Percentiles rank a stretch among this genome's conserved stretches.
Evolutionary conservation across 2,888 invertebrate species (phyloP).

Genomic region (Drosophila atroscutellata): DNA sequence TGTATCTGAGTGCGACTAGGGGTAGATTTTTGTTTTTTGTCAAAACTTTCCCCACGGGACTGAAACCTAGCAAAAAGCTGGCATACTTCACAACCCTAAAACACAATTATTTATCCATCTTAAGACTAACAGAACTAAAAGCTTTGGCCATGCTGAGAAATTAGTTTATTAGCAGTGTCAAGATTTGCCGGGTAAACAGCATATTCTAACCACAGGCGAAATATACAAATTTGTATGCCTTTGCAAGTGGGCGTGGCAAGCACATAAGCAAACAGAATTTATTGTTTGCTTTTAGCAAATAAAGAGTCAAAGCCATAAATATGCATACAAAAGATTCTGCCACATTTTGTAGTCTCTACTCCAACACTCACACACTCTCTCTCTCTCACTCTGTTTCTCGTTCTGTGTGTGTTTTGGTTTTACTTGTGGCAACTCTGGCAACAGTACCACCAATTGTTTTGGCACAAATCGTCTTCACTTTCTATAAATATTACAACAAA

Average conservation of each 20-base stretch:
- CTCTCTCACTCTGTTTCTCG: background rate
- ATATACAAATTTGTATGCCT: background rate
- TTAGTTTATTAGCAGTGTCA: constrained; percentile 47
- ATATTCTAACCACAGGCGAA: background rate
- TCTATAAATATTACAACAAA: constrained; percentile 69
- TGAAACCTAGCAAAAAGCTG: constrained; percentile 38
- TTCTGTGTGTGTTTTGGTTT: constrained; percentile 3
- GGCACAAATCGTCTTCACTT: constrained; percentile 57
- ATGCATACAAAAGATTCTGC: constrained; percentile 53
- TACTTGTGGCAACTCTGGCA: constrained; percentile 22
- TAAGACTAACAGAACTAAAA: constrained; percentile 32
- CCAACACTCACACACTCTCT: background rate
- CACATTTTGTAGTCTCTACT: constrained; percentile 27
- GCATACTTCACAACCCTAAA: constrained; percentile 49
- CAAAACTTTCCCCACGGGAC: constrained; percentile 17
- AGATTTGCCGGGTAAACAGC: constrained; percentile 18
- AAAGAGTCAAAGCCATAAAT: constrained; percentile 65
- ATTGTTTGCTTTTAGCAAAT: constrained; percentile 57
- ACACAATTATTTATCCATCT: constrained; percentile 48
- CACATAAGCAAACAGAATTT: constrained; percentile 52
- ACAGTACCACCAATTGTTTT: constrained; percentile 46
- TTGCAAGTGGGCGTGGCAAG: constrained; percentile 35
- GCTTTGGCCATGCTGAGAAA: constrained; percentile 32
- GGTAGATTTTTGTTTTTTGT: constrained; percentile 46
- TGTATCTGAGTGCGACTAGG: constrained; percentile 32